phyloP scores from a whole-genome alignment of 2,113 vertebrate species.

The Xenopus borealis region DNA sequence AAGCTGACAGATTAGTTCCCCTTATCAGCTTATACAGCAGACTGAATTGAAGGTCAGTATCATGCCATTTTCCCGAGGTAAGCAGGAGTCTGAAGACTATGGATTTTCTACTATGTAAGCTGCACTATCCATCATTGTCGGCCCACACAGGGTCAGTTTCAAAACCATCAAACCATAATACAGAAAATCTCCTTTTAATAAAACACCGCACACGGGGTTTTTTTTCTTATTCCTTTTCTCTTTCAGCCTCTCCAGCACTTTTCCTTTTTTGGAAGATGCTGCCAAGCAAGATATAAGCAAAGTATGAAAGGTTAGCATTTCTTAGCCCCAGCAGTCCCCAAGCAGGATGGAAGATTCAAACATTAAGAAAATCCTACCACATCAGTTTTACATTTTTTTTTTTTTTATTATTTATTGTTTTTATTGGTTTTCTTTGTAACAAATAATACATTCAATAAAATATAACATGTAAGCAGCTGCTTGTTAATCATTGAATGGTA shows the following conservation, averaged over 20 bases:
- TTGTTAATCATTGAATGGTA: too few species aligned
- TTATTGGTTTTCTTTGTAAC: too few species aligned
- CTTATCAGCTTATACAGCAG: slow-evolving; percentile 73
- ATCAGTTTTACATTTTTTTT: too few species aligned
- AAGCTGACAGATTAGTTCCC: slow-evolving; percentile 72
- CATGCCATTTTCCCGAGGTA: slow-evolving; percentile 72
- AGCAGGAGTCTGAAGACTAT: slow-evolving; percentile 73
- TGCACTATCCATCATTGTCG: slow-evolving; percentile 67
- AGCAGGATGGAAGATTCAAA: neutral
- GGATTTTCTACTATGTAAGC: slow-evolving; percentile 73
- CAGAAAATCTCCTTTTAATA: slow-evolving; percentile 64
- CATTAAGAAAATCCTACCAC: neutral
- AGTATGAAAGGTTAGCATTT: slow-evolving; percentile 10
- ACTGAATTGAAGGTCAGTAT: slow-evolving; percentile 86
- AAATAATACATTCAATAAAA: too few species aligned
- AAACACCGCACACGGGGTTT: slow-evolving; percentile 56
- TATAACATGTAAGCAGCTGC: too few species aligned
- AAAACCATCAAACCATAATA: slow-evolving; percentile 67
- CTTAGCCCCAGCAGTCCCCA: neutral
- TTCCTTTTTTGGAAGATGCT: neutral
- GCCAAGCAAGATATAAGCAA: slow-evolving; percentile 2
- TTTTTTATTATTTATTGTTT: too few species aligned
- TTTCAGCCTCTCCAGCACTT: neutral
- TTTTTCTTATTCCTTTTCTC: slow-evolving; percentile 20
- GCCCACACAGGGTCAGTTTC: slow-evolving; percentile 70